Evolutionary conservation across 64 coral and sea anemone species (phyloP).

Genomic region (Exaiptasia diaphana): DNA sequence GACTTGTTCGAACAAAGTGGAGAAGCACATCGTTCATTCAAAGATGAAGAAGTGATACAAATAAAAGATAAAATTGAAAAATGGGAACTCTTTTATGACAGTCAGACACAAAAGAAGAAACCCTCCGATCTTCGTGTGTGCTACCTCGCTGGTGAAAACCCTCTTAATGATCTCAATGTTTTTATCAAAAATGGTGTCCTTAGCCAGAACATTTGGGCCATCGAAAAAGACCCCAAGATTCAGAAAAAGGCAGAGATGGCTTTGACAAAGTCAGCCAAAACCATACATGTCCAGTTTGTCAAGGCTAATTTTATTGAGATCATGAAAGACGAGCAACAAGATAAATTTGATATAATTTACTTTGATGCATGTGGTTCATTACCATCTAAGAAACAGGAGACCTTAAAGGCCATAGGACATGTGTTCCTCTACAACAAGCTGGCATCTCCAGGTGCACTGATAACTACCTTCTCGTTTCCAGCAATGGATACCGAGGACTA

Average conservation of each 20-base stretch:
- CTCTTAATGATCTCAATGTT: slow-evolving; percentile 34
- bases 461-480: slow-evolving; percentile 57
- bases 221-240: slow-evolving; percentile 34
- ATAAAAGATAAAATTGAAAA: not conserved
- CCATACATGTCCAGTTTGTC: not conserved
- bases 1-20: not conserved
- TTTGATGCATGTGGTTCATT: slow-evolving; percentile 33
- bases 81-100: slow-evolving; percentile 37
- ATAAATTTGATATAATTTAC: slow-evolving; percentile 72
- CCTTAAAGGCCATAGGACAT: slow-evolving; percentile 4
- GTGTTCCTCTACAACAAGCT: slow-evolving; percentile 40
- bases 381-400: not conserved
- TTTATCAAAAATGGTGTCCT: slow-evolving; percentile 38
- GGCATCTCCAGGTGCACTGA: slow-evolving; percentile 43
- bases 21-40: not conserved
- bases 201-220: slow-evolving; percentile 40
- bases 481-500: not conserved
- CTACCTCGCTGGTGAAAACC: slow-evolving; percentile 43
- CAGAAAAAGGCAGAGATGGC: not conserved
- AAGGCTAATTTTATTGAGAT: slow-evolving; percentile 22
- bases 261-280: not conserved
- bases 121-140: slow-evolving; percentile 44
- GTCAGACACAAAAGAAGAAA: not conserved
- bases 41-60: not conserved
- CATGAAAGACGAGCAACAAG: slow-evolving; percentile 24